phyloP scores from a whole-genome alignment of 2,113 vertebrate genomes.

The Odontesthes bonariensis region DNA sequence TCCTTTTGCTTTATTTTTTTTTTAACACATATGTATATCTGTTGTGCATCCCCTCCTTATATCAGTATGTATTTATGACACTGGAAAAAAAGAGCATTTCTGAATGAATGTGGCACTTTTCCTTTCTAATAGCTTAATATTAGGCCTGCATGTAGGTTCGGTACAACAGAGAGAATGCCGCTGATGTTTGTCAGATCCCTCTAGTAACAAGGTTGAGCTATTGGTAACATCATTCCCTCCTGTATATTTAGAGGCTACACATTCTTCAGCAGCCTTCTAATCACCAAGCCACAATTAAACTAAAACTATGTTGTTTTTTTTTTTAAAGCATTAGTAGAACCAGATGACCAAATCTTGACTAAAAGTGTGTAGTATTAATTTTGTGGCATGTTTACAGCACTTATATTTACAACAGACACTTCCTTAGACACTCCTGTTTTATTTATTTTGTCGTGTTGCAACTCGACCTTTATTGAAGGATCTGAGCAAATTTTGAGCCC shows the following conservation, averaged over 20 bases:
- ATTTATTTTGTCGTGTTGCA: too few species aligned
- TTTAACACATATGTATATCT: conserved; percentile 11
- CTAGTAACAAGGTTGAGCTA: conserved; percentile 56
- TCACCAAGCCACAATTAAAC: not conserved
- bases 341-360: too few species aligned
- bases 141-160: conserved; percentile 49
- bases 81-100: conserved; percentile 47
- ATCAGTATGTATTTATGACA: conserved; percentile 57
- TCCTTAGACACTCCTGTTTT: too few species aligned
- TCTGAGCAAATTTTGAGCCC: too few species aligned
- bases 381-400: not conserved
- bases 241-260: conserved; percentile 38
- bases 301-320: not conserved
- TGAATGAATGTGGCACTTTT: conserved; percentile 66
- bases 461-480: too few species aligned
- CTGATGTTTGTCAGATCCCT: conserved; percentile 54
- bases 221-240: conserved; percentile 38
- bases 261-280: conserved; percentile 22
- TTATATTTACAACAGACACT: too few species aligned
- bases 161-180: conserved; percentile 42
- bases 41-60: conserved; percentile 32
- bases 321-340: conserved; percentile 1
- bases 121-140: conserved; percentile 72
- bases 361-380: not conserved
- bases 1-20: not conserved